Conservation (phyloP, 1,140 invertebrate genomes). For the Drosophila lini region DNA sequence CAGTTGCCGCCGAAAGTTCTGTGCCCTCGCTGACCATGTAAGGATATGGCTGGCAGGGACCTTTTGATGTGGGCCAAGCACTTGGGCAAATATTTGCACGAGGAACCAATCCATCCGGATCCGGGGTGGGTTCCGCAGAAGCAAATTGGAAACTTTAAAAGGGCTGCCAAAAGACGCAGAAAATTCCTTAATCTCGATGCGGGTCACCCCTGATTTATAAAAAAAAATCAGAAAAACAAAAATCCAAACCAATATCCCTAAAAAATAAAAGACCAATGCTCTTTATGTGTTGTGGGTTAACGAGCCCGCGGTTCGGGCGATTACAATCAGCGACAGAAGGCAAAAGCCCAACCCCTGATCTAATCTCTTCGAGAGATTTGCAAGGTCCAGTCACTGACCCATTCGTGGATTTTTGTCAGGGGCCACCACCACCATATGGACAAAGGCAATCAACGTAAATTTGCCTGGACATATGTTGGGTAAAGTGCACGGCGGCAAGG, state of each 20-base stretch:
- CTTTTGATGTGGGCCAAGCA: constrained; percentile 74
- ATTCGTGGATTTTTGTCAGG: constrained; percentile 55
- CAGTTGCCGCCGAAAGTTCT: constrained; percentile 58
- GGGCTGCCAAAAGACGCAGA: constrained; percentile 57
- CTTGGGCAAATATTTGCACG: constrained; percentile 72
- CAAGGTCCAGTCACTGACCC: constrained; percentile 42
- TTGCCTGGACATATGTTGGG: constrained; percentile 63
- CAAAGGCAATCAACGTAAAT: constrained; percentile 63
- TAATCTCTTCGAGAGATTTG: constrained; percentile 51
- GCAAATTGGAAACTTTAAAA: constrained; percentile 39
- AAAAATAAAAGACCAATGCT: constrained; percentile 66
- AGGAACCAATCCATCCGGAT: constrained; percentile 39
- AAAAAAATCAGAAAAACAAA: constrained; percentile 31
- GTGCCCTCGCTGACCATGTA: constrained; percentile 70
- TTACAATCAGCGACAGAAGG: constrained; percentile 81
- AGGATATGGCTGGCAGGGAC: constrained; percentile 48
- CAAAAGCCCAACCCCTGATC: constrained; percentile 51
- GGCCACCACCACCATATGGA: constrained; percentile 54
- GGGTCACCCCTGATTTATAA: constrained; percentile 70
- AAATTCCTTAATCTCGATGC: constrained; percentile 55
- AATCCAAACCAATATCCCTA: constrained; percentile 38
- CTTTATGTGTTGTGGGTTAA: constrained; percentile 57
- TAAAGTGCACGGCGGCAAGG: constrained; percentile 48
- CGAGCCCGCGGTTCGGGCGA: constrained; percentile 65
- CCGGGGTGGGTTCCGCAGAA: constrained; percentile 28